Conservation (phyloP, 2,888 invertebrate genomes). For the Axea sp. region DNA sequence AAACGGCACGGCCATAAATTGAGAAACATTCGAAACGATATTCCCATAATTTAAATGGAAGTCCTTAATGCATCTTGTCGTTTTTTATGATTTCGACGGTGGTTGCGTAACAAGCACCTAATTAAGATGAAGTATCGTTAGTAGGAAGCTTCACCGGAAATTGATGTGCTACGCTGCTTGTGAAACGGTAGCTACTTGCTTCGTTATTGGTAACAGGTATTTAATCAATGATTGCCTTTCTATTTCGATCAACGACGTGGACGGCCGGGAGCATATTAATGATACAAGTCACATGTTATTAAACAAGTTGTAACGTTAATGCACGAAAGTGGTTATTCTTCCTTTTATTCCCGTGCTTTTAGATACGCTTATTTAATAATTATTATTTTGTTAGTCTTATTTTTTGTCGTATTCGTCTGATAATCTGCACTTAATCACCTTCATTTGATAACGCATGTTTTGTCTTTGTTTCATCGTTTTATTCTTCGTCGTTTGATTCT, state of each 20-base stretch:
- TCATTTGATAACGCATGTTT: too few relatives aligned
- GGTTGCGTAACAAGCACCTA: constrained; percentile 51
- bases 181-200: constrained; percentile 63
- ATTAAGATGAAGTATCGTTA: constrained; percentile 57
- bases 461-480: too few relatives aligned
- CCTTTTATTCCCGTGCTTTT: constrained; percentile 29
- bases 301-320: constrained; percentile 56
- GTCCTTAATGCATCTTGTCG: constrained; percentile 28
- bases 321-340: constrained; percentile 26
- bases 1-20: constrained; percentile 31
- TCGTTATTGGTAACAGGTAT: constrained; percentile 63
- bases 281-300: constrained; percentile 59
- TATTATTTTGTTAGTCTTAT: too few relatives aligned
- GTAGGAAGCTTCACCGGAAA: constrained; percentile 60
- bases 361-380: too few relatives aligned
- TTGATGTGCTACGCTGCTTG: constrained; percentile 56
- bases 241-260: constrained; percentile 58
- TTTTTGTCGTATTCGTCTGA: too few relatives aligned
- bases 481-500: too few relatives aligned
- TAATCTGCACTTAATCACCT: too few relatives aligned
- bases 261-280: constrained; percentile 58
- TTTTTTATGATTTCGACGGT: constrained; percentile 29
- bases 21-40: constrained; percentile 24
- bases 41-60: constrained; percentile 48
- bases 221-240: constrained; percentile 63